Evolutionary conservation across 1,140 invertebrate species (phyloP).

Genomic region (Eriosoma lanigerum): DNA sequence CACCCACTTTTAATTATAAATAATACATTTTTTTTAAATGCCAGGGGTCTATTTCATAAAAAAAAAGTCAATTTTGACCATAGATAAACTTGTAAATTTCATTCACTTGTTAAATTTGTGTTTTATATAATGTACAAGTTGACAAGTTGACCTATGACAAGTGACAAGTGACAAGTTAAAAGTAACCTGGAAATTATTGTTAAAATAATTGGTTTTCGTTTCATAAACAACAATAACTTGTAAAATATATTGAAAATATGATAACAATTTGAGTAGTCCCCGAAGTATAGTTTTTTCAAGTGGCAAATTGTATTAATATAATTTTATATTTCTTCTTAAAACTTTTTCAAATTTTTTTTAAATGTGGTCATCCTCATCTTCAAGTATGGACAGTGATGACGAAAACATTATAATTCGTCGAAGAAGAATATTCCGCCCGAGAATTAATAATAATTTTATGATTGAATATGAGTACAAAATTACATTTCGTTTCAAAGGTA

Average conservation of each 20-base stretch:
- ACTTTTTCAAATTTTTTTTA: no score
- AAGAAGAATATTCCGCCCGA: slow-evolving; percentile 15
- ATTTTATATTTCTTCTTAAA: neutral
- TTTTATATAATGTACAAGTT: slow-evolving; percentile 33
- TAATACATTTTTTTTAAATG: no score
- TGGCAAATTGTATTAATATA: neutral
- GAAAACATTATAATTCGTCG: no score
- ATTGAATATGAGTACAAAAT: neutral
- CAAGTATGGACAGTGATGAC: no score
- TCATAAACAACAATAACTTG: slow-evolving; percentile 25
- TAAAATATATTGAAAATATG: slow-evolving; percentile 38
- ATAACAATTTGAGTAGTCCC: slow-evolving; percentile 8
- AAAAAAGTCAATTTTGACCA: slow-evolving; percentile 15
- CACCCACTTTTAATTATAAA: no score
- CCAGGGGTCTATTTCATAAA: neutral
- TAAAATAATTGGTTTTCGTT: slow-evolving; percentile 25
- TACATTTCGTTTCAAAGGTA: no score
- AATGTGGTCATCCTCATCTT: no score
- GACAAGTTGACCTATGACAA: neutral
- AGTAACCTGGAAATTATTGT: slow-evolving; percentile 15
- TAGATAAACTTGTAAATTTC: slow-evolving; percentile 24
- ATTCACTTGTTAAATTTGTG: no score
- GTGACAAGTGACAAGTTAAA: slow-evolving; percentile 25
- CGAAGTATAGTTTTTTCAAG: neutral
- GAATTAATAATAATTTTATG: slow-evolving; percentile 33